Base-by-base conservation (phyloP, 2,113 vertebrate species). In the Halichoeres trimaculatus region DNA sequence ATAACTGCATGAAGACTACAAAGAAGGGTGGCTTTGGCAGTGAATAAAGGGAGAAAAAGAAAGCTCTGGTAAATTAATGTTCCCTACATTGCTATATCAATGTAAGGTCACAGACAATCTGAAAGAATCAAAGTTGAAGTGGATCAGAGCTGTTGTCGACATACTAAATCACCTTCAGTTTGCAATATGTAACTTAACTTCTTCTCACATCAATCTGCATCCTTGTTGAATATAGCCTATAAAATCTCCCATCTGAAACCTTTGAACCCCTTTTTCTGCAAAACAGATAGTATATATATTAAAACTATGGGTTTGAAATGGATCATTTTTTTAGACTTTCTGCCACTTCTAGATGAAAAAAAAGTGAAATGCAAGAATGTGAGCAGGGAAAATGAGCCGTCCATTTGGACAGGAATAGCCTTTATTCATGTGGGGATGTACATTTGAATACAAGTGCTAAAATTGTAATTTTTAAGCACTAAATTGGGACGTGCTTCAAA, bases 401-500 rank as follows among this genome's bases (percentile, higher is more conserved):
- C 40, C 24, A 30, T 58, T 52, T 41, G 14, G 19, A 24, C 40
- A 14, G 9, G 34, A 78, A 47, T 16, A 22, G 12, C 22, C 30
- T 1, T 20, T 24, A 52, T 58, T 43, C 20, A 36, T 56, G 43
- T 61, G 10, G 19, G 35, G 16, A 70, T 58, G 19, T 54, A 50
- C 40, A 84, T 61, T 79, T 74, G 63, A 85, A 86, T 67, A 51
- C 1, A 38, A 55, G 63, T 13, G 62, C 70, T 74, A 43, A 88
- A 80, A 81, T 53, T 70, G 35, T 67, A 74, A 81, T 74, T 23
- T 83, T 76, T 72, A 61, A 75, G 65, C 57, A 63, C 20, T 59
- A 81, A 83, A 86, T 80, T 76, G 73, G 74, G 66, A 84, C 24
- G 68, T 56, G 38, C 79, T 76, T 85, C 80, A 80, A 67, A 30